Evolutionary conservation across 2,113 vertebrate genomes (phyloP), one percentile per base, ranked within the genome.

Genomic region (Crypturellus undulatus): DNA sequence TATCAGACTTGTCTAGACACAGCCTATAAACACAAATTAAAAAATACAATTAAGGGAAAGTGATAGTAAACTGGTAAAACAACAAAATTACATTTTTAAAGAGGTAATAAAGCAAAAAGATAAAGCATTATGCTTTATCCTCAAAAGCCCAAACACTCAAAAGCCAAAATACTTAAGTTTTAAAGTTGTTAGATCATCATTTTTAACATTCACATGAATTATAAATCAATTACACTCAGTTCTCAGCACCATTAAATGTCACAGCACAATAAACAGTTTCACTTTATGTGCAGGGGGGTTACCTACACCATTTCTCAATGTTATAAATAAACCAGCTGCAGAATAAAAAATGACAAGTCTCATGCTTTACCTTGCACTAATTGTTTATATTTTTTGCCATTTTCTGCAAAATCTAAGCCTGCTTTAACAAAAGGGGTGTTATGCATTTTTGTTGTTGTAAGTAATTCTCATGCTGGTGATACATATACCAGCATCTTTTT

Each of bases 191-290:
- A 51, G 47, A 88, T 91, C 80, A 91, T 88, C 6, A 36, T 90
- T 96, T 96, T 96, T 93, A 93, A 88, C 81, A 88, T 92, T 78
- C 43, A 13, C 72, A 60, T 93, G 82, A 91, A 94, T 96, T 94
- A 94, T 81, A 96, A 94, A 96, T 92, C 90, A 95, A 94, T 96
- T 94, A 93, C 70, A 59, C 90, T 47, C 28, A 24, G 49, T 84
- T 81, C 78, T 34, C 84, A 51, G 90, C 60, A 54, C 19, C 4
- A 0, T 88, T 89, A 94, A 75, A 90, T 81, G 87, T 93, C 90
- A 83, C 87, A 76, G 87, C 73, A 70, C 83, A 80, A 89, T 90
- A 85, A 94, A 77, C 38, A 43, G 75, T 32, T 49, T 62, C 28
- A 18, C 68, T 92, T 84, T 80, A 94, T 85, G 79, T n/a, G 65